These are phyloP conservation scores for Megaceryle maxima DNA, from an alignment of 2,113 vertebrate genomes.

Conservation along the genomic window DNA sequence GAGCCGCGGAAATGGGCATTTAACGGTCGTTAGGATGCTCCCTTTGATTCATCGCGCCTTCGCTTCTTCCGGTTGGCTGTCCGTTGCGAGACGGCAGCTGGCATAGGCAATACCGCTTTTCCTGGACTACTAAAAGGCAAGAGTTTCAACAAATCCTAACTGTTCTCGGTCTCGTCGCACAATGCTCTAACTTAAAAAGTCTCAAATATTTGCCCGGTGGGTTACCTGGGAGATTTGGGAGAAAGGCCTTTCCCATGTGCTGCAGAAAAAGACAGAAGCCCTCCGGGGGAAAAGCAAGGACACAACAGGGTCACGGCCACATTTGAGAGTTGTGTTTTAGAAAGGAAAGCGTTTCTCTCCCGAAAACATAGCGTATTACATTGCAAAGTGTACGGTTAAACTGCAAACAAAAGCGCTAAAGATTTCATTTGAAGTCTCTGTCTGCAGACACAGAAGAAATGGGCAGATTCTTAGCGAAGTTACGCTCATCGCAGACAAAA, in stretches of 20 bases:
- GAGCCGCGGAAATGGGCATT: background rate
- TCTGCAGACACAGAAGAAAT: background rate
- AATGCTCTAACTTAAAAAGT: background rate
- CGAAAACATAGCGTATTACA: background rate
- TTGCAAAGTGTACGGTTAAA: background rate
- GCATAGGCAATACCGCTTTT: accelerated
- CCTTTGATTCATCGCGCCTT: background rate
- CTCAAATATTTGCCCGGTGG: background rate
- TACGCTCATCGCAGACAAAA: background rate
- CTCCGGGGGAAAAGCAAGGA: background rate
- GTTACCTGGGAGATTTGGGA: background rate
- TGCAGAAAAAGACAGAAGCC: background rate
- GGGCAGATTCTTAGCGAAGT: background rate
- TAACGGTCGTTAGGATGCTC: background rate
- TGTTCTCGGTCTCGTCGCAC: background rate
- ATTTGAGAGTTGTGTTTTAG: background rate
- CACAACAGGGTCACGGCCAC: background rate
- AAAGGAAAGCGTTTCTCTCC: background rate
- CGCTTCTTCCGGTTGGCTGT: background rate
- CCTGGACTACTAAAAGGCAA: background rate
- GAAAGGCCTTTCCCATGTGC: background rate
- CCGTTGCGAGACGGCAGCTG: accelerated
- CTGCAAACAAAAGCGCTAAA: background rate
- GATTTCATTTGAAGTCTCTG: background rate
- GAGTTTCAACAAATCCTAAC: background rate